phyloP scores from a whole-genome alignment of 2,888 invertebrate species.

The Gibbula magus region DNA sequence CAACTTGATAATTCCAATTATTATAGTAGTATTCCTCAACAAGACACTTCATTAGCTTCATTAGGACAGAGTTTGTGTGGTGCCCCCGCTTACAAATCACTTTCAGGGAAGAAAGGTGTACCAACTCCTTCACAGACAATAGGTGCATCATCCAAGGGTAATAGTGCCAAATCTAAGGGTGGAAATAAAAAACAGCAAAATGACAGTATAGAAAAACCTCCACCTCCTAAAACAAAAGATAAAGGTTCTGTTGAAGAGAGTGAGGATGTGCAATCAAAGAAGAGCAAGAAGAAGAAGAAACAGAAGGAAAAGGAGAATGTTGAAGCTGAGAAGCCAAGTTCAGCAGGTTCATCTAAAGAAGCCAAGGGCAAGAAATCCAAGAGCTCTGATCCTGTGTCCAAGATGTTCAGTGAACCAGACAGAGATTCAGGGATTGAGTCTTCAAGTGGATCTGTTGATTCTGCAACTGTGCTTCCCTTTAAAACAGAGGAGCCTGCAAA shows the following conservation, averaged over 20 bases:
- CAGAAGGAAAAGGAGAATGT: conserved; percentile 50
- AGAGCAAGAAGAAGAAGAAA: conserved; percentile 69
- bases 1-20: not conserved
- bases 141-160: not conserved
- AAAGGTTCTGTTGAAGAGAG: conserved; percentile 28
- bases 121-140: not conserved
- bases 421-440: conserved; percentile 13
- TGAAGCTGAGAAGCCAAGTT: conserved; percentile 26
- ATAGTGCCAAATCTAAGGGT: conserved; percentile 31
- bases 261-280: conserved; percentile 42
- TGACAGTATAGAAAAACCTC: conserved; percentile 25
- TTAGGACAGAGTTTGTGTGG: conserved; percentile 26
- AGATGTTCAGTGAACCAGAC: not conserved
- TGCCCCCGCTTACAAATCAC: conserved; percentile 23
- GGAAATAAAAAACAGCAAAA: conserved; percentile 33
- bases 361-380: conserved; percentile 12
- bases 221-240: conserved; percentile 24
- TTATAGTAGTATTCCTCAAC: not conserved
- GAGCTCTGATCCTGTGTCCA: not conserved
- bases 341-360: conserved; percentile 30
- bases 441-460: conserved; percentile 3
- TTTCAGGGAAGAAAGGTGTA: not conserved
- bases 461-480: not conserved
- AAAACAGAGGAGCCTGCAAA: not conserved
- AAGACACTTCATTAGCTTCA: conserved; percentile 16